Conservation (phyloP, 1,140 invertebrate genomes). For the Fopius arisanus region DNA sequence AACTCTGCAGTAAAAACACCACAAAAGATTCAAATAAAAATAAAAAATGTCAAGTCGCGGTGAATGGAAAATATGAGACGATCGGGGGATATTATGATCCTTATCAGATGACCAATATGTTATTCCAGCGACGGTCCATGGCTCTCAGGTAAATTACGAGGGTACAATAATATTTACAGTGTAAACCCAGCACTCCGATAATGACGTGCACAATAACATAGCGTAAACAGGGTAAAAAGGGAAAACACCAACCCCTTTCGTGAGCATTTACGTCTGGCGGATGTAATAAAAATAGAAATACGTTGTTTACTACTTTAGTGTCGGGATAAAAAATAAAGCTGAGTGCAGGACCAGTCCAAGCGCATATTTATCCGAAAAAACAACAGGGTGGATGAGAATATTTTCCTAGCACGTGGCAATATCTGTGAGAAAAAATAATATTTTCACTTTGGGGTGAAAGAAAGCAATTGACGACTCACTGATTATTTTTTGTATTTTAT, state of each 20-base stretch:
- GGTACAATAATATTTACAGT: constrained; percentile 13
- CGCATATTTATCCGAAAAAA: no score
- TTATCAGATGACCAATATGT: neutral
- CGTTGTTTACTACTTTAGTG: neutral
- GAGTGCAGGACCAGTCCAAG: neutral
- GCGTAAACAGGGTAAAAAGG: neutral
- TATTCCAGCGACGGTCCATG: neutral
- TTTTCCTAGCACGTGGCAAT: no score
- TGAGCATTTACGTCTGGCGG: neutral
- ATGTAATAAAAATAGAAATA: neutral
- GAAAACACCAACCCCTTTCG: neutral
- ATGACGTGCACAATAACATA: constrained; percentile 18
- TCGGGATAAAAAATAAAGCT: constrained; percentile 2
- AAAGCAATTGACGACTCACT: neutral
- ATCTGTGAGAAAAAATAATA: no score
- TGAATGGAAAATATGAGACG: no score
- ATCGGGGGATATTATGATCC: neutral
- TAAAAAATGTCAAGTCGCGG: no score
- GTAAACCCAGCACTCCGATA: constrained; percentile 10
- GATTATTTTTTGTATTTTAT: constrained; percentile 12
- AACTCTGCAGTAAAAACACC: constrained; percentile 5
- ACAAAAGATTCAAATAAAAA: no score
- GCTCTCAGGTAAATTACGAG: neutral
- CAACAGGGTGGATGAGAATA: no score
- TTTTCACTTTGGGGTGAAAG: no score